A percentile compares a stretch with the other conserved stretches of the same genome.
Evolutionary conservation across 2,797 vertebrate genomes (phyloP).

Genomic region (Enteromius mattozi): DNA sequence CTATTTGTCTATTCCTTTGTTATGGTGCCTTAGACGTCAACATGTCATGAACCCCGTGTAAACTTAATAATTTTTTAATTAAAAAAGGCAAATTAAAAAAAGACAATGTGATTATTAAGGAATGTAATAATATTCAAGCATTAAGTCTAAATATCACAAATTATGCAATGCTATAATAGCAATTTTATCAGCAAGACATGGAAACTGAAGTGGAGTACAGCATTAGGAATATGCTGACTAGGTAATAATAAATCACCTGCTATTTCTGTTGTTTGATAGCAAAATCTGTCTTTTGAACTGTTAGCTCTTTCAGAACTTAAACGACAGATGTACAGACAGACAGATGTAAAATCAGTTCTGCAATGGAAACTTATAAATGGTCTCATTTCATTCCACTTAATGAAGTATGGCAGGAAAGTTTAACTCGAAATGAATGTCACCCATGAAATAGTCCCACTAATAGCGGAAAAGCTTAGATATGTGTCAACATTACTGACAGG

Average conservation of each 20-base stretch:
- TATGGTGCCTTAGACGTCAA: neutral
- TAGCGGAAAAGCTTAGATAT: neutral
- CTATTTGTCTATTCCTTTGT: neutral
- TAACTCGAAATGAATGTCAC: neutral
- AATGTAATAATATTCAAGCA: constrained; percentile 5
- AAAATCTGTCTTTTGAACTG: neutral
- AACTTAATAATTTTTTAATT: neutral
- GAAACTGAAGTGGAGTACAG: neutral
- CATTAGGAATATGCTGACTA: constrained; percentile 3
- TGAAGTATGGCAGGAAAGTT: neutral
- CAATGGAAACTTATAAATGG: neutral
- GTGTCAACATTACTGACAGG: neutral
- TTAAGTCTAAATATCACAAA: constrained; percentile 2
- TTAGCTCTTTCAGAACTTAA: neutral
- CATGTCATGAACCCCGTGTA: neutral
- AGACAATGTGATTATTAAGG: neutral
- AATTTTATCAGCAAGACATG: neutral
- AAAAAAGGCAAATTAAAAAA: neutral
- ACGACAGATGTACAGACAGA: neutral
- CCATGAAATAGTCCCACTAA: constrained; percentile 10
- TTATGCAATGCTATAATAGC: neutral
- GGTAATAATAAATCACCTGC: neutral
- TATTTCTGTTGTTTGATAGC: neutral
- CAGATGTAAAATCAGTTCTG: neutral
- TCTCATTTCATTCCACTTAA: constrained; percentile 16